These are phyloP conservation scores for Hirtodrosophila confusa DNA, from an alignment of 2,888 invertebrate species.

Conservation along the genomic window DNA sequence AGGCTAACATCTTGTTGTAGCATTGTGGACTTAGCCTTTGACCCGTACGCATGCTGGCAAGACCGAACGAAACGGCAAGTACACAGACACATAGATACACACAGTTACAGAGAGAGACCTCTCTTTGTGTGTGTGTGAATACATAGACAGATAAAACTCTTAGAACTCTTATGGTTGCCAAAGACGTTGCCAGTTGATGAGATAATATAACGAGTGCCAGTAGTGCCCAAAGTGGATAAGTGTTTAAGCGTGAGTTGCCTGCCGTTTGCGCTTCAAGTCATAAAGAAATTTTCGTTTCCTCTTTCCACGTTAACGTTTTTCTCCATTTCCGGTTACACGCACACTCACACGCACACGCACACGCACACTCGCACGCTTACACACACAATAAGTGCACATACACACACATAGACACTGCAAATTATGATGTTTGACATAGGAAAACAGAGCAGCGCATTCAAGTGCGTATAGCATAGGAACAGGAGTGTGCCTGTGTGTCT, in stretches of 20 bases:
- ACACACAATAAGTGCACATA: conserved; percentile 1
- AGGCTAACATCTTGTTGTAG: conserved; percentile 58
- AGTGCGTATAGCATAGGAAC: conserved; percentile 6
- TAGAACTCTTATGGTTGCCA: conserved; percentile 57
- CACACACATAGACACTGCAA: conserved; percentile 43
- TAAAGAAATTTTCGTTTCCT: conserved; percentile 72
- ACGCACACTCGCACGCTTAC: background rate
- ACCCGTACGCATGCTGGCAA: conserved; percentile 48
- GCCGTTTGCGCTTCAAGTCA: conserved; percentile 46
- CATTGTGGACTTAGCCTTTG: conserved; percentile 71
- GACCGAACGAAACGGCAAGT: conserved; percentile 30
- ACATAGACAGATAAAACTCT: background rate
- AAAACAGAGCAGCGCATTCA: conserved; percentile 50
- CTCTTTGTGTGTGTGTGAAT: conserved; percentile 20
- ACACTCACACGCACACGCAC: conserved; percentile 46
- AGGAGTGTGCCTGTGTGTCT: background rate
- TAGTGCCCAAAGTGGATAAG: conserved; percentile 69
- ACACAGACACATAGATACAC: conserved; percentile 22
- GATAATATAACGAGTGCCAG: conserved; percentile 68
- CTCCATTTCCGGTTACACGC: conserved; percentile 68
- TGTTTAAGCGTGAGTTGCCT: conserved; percentile 71
- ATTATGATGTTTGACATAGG: conserved; percentile 73
- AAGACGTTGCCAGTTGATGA: conserved; percentile 71
- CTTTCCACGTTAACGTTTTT: conserved; percentile 58
- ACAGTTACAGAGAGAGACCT: conserved; percentile 10